Conservation (phyloP, 1,140 invertebrate genomes). For the Lanistes nyassanus region DNA sequence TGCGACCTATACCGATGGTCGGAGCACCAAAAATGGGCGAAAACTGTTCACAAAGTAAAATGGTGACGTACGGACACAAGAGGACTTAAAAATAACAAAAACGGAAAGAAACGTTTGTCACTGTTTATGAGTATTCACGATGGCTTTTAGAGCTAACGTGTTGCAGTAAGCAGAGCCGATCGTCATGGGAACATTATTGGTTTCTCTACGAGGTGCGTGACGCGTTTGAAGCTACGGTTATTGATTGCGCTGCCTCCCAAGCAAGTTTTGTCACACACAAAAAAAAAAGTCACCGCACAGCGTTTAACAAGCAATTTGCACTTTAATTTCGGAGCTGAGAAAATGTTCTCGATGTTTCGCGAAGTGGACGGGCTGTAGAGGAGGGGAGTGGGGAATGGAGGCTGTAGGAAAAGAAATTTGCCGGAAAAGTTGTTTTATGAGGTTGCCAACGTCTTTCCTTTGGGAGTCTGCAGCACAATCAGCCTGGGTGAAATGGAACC, state of each 20-base stretch:
- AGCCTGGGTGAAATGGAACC: constrained; percentile 25
- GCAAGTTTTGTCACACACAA: background rate
- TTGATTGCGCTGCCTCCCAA: constrained; percentile 6
- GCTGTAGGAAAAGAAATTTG: background rate
- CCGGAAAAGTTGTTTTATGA: constrained; percentile 12
- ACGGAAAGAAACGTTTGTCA: background rate
- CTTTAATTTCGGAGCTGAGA: constrained; percentile 20
- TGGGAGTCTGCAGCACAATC: constrained; percentile 25
- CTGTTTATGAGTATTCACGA: too few species aligned
- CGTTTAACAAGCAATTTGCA: constrained; percentile 28
- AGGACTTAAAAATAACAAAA: background rate
- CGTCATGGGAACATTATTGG: too few species aligned
- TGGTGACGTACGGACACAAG: too few species aligned
- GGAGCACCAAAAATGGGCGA: background rate
- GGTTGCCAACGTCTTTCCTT: constrained; percentile 6
- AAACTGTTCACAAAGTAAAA: background rate
- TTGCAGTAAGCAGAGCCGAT: too few species aligned
- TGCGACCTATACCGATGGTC: too few species aligned
- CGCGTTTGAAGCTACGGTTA: constrained; percentile 8
- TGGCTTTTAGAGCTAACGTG: too few species aligned
- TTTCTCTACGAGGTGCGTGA: constrained; percentile 16
- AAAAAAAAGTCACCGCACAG: background rate
- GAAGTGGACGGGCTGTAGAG: too few species aligned
- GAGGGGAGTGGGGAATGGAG: background rate
- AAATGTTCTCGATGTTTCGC: background rate